These are phyloP conservation scores for Aplochiton taeniatus DNA, from an alignment of 2,797 vertebrate species.

Conservation along the genomic window DNA sequence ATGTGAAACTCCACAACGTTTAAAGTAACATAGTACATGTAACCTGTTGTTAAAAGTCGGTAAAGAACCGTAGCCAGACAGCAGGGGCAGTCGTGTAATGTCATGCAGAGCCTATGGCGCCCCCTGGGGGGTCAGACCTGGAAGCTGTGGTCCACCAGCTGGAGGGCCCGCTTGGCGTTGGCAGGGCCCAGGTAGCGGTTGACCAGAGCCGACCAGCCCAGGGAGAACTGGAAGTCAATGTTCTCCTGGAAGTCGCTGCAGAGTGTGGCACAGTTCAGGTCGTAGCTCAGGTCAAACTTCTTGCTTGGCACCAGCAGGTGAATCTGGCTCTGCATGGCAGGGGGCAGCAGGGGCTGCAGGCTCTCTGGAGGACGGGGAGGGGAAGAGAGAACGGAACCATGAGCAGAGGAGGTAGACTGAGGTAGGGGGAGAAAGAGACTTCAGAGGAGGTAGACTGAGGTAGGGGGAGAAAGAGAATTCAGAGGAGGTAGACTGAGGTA, in stretches of 20 bases:
- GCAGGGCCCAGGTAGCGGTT: constrained; percentile 89
- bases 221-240: constrained; percentile 91
- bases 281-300: constrained; percentile 95
- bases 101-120: too few species aligned
- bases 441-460: neutral
- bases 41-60: too few species aligned
- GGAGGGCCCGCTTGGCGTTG: constrained; percentile 84
- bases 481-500: neutral
- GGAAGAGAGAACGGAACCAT: too few species aligned
- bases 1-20: too few species aligned
- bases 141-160: constrained; percentile 84
- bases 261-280: constrained; percentile 90
- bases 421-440: neutral
- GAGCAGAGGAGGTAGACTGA: neutral
- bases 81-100: too few species aligned
- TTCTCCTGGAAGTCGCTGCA: constrained; percentile 97
- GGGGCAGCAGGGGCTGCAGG: constrained; percentile 89
- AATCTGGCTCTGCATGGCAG: constrained; percentile 81
- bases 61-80: too few species aligned
- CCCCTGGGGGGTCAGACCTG: constrained; percentile 67
- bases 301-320: constrained; percentile 85
- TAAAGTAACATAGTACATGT: too few species aligned
- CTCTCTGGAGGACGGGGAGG: constrained; percentile 76
- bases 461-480: neutral
- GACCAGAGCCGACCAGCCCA: constrained; percentile 89